Percentiles rank a stretch among this genome's conserved stretches.
Evolutionary conservation across 2,113 vertebrate species (phyloP).

Genomic region (Thryonomys swinderianus): DNA sequence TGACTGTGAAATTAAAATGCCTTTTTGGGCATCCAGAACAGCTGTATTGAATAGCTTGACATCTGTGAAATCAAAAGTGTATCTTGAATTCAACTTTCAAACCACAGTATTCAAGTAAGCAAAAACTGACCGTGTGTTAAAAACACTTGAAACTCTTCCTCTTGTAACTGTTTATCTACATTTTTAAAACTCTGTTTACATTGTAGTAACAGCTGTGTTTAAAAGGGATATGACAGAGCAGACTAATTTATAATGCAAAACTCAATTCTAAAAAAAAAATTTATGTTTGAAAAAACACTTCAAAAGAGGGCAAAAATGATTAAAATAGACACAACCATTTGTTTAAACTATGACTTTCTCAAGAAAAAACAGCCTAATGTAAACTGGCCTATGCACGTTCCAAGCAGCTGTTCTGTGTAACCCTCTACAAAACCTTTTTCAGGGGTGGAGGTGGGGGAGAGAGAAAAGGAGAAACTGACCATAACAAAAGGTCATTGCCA

Average conservation of each 20-base stretch:
- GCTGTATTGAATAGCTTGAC: constrained; percentile 80
- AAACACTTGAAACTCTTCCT: constrained; percentile 87
- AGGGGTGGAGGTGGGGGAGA: constrained; percentile 28
- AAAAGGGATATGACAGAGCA: constrained; percentile 88
- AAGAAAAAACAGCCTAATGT: constrained; percentile 89
- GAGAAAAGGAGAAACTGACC: constrained; percentile 75
- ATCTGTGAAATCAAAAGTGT: constrained; percentile 85
- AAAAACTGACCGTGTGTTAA: constrained; percentile 87
- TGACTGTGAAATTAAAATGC: constrained; percentile 71
- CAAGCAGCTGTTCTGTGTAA: constrained; percentile 87
- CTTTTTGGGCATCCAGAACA: constrained; percentile 71
- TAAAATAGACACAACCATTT: constrained; percentile 92
- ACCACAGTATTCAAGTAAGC: constrained; percentile 85
- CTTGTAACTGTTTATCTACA: constrained; percentile 88
- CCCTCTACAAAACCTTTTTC: constrained; percentile 72
- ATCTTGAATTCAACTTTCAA: constrained; percentile 86
- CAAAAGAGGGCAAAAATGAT: constrained; percentile 91
- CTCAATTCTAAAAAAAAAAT: constrained; percentile 85
- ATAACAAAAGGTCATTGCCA: constrained; percentile 79
- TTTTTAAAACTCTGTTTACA: constrained; percentile 88
- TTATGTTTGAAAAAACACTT: constrained; percentile 89
- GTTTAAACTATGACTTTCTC: constrained; percentile 91
- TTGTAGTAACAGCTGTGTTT: constrained; percentile 91
- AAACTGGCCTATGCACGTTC: constrained; percentile 85
- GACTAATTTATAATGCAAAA: constrained; percentile 90